Evolutionary conservation across 2,797 vertebrate genomes (phyloP).

Genomic region (Semotilus atromaculatus): DNA sequence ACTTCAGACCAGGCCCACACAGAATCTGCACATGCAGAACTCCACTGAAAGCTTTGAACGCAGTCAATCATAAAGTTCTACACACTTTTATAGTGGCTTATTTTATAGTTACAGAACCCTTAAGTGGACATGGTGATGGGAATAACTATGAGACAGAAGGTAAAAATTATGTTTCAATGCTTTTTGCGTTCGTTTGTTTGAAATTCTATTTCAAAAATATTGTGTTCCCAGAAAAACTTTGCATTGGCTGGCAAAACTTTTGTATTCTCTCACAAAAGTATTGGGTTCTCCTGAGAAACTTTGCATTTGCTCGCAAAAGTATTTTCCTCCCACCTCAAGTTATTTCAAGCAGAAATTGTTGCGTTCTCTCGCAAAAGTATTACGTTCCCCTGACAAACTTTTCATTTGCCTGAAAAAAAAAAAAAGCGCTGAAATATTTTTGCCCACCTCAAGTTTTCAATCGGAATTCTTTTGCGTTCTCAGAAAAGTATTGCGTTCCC

Average conservation of each 20-base stretch:
- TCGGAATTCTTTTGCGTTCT: neutral
- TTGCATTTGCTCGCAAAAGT: neutral
- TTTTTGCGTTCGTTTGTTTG: neutral
- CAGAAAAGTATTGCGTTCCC: no score
- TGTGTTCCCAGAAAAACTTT: neutral
- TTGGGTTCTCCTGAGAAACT: neutral
- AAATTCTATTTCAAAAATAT: neutral
- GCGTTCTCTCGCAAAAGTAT: neutral
- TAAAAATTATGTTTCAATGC: neutral
- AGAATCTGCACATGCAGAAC: neutral
- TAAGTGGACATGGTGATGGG: neutral
- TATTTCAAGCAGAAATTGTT: neutral
- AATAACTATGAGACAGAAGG: neutral
- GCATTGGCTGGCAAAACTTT: neutral
- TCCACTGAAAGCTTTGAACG: neutral
- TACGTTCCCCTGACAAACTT: neutral
- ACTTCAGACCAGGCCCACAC: slow-evolving; percentile 14
- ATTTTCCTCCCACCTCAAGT: neutral
- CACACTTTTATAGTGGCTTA: neutral
- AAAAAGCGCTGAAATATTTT: neutral
- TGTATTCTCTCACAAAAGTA: neutral
- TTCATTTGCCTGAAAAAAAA: no score
- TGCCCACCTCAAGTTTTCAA: no score
- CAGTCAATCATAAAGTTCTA: neutral
- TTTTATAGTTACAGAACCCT: neutral